phyloP scores from a whole-genome alignment of 2,797 vertebrate species.

The Labroides dimidiatus region DNA sequence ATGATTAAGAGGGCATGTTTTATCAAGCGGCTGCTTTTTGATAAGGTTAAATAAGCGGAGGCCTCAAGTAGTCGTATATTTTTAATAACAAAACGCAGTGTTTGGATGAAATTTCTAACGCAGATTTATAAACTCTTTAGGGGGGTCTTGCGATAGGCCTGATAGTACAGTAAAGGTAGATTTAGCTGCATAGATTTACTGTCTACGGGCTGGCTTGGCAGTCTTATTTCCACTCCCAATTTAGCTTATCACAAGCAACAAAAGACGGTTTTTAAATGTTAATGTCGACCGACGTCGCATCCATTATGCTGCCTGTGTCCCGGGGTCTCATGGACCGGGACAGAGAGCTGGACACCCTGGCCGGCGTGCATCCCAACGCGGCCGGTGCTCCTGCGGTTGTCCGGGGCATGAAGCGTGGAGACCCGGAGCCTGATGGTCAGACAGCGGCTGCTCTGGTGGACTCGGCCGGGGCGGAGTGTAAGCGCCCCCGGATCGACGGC shows the following conservation, averaged over 20 bases:
- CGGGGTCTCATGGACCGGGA: conserved; percentile 87
- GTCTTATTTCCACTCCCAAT: conserved; percentile 13
- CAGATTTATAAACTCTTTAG: conserved; percentile 49
- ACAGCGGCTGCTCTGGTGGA: conserved; percentile 79
- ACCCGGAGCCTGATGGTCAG: conserved; percentile 85
- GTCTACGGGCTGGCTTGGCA: conserved; percentile 30
- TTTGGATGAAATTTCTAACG: conserved; percentile 3
- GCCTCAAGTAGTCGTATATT: neutral
- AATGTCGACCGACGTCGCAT: conserved; percentile 90
- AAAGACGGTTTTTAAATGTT: conserved; percentile 82
- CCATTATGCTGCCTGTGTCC: conserved; percentile 88
- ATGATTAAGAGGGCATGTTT: conserved; percentile 8
- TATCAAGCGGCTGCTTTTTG: conserved; percentile 14
- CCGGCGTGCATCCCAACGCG: conserved; percentile 77
- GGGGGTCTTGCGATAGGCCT: conserved; percentile 58
- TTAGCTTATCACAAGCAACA: conserved; percentile 44
- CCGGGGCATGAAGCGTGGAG: conserved; percentile 85
- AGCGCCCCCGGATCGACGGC: conserved; percentile 86
- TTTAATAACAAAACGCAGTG: neutral
- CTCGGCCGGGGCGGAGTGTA: conserved; percentile 84
- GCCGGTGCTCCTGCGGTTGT: conserved; percentile 73
- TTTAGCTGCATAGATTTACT: conserved; percentile 2
- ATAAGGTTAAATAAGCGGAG: neutral
- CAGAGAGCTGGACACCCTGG: conserved; percentile 84
- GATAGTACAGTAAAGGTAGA: conserved; percentile 18